Base-by-base conservation (phyloP, 2,113 vertebrate genomes). In the Gymnocephalus cernua region DNA sequence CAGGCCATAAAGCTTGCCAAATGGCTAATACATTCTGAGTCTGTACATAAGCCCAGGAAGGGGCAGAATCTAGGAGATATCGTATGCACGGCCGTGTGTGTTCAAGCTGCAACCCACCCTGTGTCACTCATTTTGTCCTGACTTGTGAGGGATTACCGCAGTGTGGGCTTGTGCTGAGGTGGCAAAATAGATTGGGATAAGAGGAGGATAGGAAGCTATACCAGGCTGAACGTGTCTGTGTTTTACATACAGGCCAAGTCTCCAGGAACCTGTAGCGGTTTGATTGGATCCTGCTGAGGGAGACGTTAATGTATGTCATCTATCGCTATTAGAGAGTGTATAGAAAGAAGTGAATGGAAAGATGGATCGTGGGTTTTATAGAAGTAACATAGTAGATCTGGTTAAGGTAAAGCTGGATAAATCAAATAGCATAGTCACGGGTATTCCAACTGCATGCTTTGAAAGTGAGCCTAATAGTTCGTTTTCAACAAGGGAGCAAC, bases 121-220 rank as follows among this genome's bases (percentile, higher is more conserved):
- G 86, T 86, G 91, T 90, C 92, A 86, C 90, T 93, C 84, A 90
- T 91, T 90, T 92, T 88, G 87, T 90, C 91, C 91, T 83, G 82
- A 87, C 86, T 88, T 91, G 88, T 89, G 91, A 93, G 76, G 91
- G 91, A 93, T 93, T 90, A 93, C 89, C 73, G 21, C 86, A 83
- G 80, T 74, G 89, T 87, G 86, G 90, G 84, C 84, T 91, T 87
- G 86, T 88, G 89, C 91, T 93, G 92, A 94, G 89, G 82, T 79
- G 79, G 91, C 90, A 88, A 83, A 92, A 93, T 70, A 87, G 73
- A 86, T 85, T 77, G 48, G 81, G 89, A 92, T 89, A 80, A 90
- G 73, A 91, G 62, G 59, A 79, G 80, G 48, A 90, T 59, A 82
- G 71, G 58, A 80, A 79, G 82, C 74, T 77, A 76, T 62, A 83